Evolutionary conservation across 2,797 vertebrate genomes (phyloP).

Genomic region (Lutjanus argentimaculatus): DNA sequence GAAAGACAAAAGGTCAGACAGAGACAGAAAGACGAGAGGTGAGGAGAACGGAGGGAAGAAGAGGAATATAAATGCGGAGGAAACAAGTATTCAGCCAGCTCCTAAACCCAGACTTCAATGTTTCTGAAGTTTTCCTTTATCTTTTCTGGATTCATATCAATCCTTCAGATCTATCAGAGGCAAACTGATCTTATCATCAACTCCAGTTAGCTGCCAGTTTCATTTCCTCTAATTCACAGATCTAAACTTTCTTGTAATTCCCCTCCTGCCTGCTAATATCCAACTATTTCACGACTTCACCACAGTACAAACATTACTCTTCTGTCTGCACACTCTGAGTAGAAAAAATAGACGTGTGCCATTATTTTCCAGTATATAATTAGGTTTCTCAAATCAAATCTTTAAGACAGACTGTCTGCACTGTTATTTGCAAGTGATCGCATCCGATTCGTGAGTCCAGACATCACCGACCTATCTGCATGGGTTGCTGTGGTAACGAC

Average conservation of each 20-base stretch:
- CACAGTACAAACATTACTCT: not conserved
- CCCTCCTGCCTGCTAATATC: not conserved
- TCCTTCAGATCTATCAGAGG: not conserved
- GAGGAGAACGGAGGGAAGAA: not conserved
- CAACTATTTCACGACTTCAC: not conserved
- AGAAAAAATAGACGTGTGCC: not conserved
- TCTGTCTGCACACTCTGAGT: not conserved
- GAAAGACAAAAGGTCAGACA: slow-evolving; percentile 15
- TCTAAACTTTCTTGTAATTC: not conserved
- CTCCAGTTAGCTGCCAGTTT: not conserved
- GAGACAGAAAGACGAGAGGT: not conserved
- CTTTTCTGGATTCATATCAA: not conserved
- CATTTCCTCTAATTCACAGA: not conserved
- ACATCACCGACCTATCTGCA: too few species aligned
- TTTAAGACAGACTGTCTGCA: too few species aligned
- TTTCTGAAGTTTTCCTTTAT: not conserved
- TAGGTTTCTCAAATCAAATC: too few species aligned
- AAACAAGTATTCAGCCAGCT: not conserved
- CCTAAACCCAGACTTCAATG: not conserved
- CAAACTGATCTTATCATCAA: not conserved
- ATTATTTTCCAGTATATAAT: not conserved
- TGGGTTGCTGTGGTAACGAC: too few species aligned
- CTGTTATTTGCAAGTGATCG: too few species aligned
- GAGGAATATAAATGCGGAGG: not conserved
- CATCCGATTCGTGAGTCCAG: too few species aligned